Base-by-base conservation (phyloP, 2,797 vertebrate genomes). In the Calcarius lapponicus region DNA sequence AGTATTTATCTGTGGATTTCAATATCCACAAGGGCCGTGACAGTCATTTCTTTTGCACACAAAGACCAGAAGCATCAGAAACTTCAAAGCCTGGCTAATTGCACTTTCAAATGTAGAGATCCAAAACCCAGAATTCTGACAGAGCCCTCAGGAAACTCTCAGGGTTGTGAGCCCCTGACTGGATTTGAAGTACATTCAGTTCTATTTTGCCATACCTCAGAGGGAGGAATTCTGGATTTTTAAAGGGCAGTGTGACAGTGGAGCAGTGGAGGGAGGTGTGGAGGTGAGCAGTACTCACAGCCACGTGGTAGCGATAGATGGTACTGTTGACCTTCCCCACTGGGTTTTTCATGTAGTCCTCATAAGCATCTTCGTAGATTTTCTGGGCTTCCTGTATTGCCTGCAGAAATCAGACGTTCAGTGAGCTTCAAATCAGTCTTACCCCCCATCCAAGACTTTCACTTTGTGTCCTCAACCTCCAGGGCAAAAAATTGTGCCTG, bases 371-470 rank as follows among this genome's bases (percentile, higher is more conserved):
- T 56, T 97, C 98, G 20, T 99, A 99, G 95, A 99, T 99, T 91
- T 97, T 97, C 92, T 99, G 98, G 29, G 99, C 98, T 57, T 99
- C 99, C 29, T 98, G 97, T 34, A 99, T 97, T 87, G 99, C 98
- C 99, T 99, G 96, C 51, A 97, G 80, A 95, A 87, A 94, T 80
- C 54, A 97, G 51, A 85, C 22, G 88, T 90, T 57, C 17, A 84
- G 34, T 91, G 50, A 86, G 54, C 42, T 66, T 16, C 45, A 71
- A 50, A 10, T 56, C 73, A 72, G 12, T 60, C 51, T 75, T n/a
- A 79, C 5, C 29, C 42, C 19, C 9, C 17, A 0, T 53, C 42
- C 70, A 86, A 57, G 48, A 54, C 11, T 71, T 87, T 14, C 50
- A 84, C 21, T 11, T 53, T 34, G 42, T 65, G 72, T 71, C 66